Conservation (phyloP, 2,888 invertebrate species). For the Dexiosoma caninum region DNA sequence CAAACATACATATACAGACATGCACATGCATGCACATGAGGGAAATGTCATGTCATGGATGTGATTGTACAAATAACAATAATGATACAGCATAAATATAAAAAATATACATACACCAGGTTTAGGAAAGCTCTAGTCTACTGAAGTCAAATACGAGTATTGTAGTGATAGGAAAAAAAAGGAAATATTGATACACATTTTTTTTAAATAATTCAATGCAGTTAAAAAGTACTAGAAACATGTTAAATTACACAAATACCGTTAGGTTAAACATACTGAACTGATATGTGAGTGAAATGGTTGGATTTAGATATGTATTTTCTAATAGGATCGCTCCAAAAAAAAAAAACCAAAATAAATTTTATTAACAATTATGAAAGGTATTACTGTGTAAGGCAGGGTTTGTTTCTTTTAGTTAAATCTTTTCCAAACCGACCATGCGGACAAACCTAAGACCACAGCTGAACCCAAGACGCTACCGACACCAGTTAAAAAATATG, state of each 20-base stretch:
- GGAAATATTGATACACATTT: neutral
- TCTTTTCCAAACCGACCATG: constrained; percentile 73
- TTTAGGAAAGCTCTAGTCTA: neutral
- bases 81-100: neutral
- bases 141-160: too few relatives aligned
- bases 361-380: neutral
- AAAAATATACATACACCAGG: constrained; percentile 40
- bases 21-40: constrained; percentile 9
- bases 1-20: too few relatives aligned
- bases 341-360: neutral
- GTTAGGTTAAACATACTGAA: neutral
- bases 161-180: neutral
- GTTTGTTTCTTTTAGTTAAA: constrained; percentile 63
- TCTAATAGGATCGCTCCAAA: neutral
- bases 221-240: constrained; percentile 37
- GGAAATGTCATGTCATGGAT: constrained; percentile 24
- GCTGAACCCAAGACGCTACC: constrained; percentile 76
- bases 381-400: neutral
- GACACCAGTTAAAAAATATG: constrained; percentile 74
- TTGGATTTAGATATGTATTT: neutral
- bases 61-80: too few relatives aligned
- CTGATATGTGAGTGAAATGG: constrained; percentile 6
- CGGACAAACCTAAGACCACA: constrained; percentile 73
- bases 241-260: constrained; percentile 43
- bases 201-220: neutral